A percentile compares a stretch with the other conserved stretches of the same genome.
phyloP scores from a whole-genome alignment of 2,797 vertebrate species.

The Lepus oiostolus region DNA sequence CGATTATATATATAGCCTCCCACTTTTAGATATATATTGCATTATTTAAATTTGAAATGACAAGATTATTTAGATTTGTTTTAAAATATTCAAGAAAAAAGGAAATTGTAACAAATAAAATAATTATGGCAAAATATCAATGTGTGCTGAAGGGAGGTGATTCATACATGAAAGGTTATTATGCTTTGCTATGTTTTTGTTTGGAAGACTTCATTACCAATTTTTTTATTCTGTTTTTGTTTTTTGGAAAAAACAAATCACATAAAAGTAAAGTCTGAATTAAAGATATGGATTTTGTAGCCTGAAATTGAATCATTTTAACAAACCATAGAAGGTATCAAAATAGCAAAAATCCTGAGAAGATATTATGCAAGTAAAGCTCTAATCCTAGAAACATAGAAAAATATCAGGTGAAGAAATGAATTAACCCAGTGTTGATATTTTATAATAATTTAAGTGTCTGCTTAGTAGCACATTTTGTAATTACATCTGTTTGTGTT shows the following conservation, averaged over 20 bases:
- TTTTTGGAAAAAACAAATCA: slow-evolving; percentile 3
- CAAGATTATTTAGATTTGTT: background rate
- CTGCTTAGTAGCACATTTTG: slow-evolving; percentile 19
- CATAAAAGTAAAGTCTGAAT: slow-evolving; percentile 23
- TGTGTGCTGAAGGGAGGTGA: background rate
- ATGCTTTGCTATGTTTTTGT: background rate
- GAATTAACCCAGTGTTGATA: background rate
- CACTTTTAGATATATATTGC: background rate
- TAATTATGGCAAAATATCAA: slow-evolving; percentile 33
- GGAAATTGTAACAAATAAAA: background rate
- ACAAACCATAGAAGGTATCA: background rate
- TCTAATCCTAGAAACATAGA: background rate
- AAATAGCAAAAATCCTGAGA: background rate
- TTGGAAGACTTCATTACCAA: slow-evolving; percentile 19
- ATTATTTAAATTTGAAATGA: background rate
- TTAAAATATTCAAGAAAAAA: slow-evolving; percentile 56
- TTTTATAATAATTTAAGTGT: slow-evolving; percentile 24
- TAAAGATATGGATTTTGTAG: background rate
- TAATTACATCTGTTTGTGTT: slow-evolving; percentile 30
- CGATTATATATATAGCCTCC: background rate
- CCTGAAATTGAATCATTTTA: background rate
- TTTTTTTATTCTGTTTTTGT: background rate
- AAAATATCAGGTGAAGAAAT: slow-evolving; percentile 41
- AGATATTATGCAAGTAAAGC: background rate
- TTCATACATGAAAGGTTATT: background rate